These are phyloP conservation scores for Hirtodrosophila histrioides DNA, from an alignment of 2,888 invertebrate genomes.

Conservation along the genomic window DNA sequence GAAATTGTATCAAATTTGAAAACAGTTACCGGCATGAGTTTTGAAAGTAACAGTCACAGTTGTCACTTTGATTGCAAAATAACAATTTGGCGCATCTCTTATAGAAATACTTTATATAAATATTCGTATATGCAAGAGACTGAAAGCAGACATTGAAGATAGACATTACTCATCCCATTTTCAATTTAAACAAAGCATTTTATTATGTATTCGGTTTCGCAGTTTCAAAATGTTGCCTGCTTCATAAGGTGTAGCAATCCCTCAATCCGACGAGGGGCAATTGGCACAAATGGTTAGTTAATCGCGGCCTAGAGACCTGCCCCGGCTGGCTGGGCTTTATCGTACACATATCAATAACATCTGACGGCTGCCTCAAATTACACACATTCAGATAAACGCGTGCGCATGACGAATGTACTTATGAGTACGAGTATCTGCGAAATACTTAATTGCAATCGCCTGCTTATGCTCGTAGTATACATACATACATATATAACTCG, in stretches of 20 bases:
- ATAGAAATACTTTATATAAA: too few species aligned
- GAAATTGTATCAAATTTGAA: too few species aligned
- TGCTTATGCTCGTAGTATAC: constrained; percentile 16
- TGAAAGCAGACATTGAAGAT: neutral
- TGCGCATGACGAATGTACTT: constrained; percentile 29
- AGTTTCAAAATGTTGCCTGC: constrained; percentile 29
- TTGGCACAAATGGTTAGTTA: constrained; percentile 40
- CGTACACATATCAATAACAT: constrained; percentile 44
- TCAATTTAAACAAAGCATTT: constrained; percentile 44
- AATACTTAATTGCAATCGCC: constrained; percentile 36
- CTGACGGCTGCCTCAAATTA: constrained; percentile 22
- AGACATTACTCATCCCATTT: constrained; percentile 19
- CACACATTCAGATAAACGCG: constrained; percentile 7
- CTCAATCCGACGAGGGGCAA: constrained; percentile 20
- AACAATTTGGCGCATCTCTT: too few species aligned
- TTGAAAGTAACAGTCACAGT: too few species aligned
- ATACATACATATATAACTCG: constrained; percentile 1
- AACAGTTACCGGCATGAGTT: too few species aligned
- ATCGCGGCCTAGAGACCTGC: constrained; percentile 41
- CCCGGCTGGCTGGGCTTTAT: constrained; percentile 17
- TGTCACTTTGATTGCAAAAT: too few species aligned
- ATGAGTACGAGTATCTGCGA: constrained; percentile 25
- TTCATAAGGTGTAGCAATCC: constrained; percentile 25
- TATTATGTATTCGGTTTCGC: constrained; percentile 22
- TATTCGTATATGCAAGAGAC: neutral